Evolutionary conservation across 2,113 vertebrate species (phyloP).

Genomic region (Columba livia): DNA sequence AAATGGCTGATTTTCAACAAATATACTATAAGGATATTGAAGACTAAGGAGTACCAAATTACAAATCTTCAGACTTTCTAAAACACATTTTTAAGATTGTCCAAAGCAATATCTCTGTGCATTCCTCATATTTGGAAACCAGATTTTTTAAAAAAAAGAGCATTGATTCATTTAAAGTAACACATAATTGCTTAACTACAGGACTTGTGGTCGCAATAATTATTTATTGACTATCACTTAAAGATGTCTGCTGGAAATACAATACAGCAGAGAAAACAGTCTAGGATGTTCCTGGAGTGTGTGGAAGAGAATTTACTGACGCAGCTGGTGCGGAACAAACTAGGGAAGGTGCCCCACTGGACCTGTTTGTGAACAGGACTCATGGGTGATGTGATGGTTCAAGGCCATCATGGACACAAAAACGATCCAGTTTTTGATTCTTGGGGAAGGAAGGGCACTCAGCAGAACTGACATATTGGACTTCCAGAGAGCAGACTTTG

Average conservation of each 20-base stretch:
- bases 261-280: too few relatives aligned
- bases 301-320: too few relatives aligned
- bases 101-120: not conserved
- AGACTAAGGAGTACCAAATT: not conserved
- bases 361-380: too few relatives aligned
- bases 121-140: not conserved
- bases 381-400: too few relatives aligned
- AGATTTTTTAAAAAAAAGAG: not conserved
- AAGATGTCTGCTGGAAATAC: not conserved
- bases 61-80: not conserved
- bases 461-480: too few relatives aligned
- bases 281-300: too few relatives aligned
- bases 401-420: too few relatives aligned
- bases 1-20: slow-evolving; percentile 15
- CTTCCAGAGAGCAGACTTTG: too few relatives aligned
- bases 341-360: too few relatives aligned
- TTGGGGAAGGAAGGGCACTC: too few relatives aligned
- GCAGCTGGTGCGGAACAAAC: too few relatives aligned
- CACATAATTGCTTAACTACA: not conserved
- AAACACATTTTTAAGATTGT: not conserved
- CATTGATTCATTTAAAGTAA: not conserved
- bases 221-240: not conserved
- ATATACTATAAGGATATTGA: not conserved
- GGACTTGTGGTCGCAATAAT: not conserved
- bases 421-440: too few relatives aligned